phyloP scores from a whole-genome alignment of 2,888 invertebrate genomes.

The Acrobasis repandana region DNA sequence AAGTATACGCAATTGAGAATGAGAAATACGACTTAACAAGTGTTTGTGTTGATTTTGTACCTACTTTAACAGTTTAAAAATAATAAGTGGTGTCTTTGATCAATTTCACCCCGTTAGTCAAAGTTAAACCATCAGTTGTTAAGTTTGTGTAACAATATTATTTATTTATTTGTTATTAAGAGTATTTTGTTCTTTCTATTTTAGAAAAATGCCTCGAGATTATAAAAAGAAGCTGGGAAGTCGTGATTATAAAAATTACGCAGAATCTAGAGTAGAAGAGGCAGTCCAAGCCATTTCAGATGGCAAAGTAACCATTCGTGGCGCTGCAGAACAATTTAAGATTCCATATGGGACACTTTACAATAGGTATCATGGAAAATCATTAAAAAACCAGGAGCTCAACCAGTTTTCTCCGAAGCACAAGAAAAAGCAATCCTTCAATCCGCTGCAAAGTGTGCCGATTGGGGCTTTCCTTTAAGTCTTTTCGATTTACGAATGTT shows the following conservation, averaged over 20 bases:
- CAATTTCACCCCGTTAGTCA: slow-evolving; percentile 23
- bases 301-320: slow-evolving; percentile 17
- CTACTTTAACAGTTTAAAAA: neutral
- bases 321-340: slow-evolving; percentile 21
- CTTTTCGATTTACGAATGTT: neutral
- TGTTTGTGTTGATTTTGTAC: slow-evolving; percentile 10
- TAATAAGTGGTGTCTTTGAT: slow-evolving; percentile 20
- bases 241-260: slow-evolving; percentile 22
- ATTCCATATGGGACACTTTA: slow-evolving; percentile 24
- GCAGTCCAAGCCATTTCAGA: slow-evolving; percentile 18
- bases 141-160: too few relatives aligned
- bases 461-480: slow-evolving; percentile 2
- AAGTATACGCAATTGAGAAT: too few relatives aligned
- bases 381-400: slow-evolving; percentile 26
- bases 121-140: too few relatives aligned
- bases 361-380: slow-evolving; percentile 22
- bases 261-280: slow-evolving; percentile 18
- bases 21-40: neutral
- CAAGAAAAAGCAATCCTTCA: slow-evolving; percentile 27
- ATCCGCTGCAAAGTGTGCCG: slow-evolving; percentile 18
- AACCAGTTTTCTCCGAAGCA: slow-evolving; percentile 28
- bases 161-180: slow-evolving; percentile 1
- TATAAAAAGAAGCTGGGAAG: slow-evolving; percentile 16
- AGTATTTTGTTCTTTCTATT: slow-evolving; percentile 19
- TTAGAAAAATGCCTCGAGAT: slow-evolving; percentile 15